phyloP scores from a whole-genome alignment of 1,140 invertebrate species.

The Macrocentrus cingulum region DNA sequence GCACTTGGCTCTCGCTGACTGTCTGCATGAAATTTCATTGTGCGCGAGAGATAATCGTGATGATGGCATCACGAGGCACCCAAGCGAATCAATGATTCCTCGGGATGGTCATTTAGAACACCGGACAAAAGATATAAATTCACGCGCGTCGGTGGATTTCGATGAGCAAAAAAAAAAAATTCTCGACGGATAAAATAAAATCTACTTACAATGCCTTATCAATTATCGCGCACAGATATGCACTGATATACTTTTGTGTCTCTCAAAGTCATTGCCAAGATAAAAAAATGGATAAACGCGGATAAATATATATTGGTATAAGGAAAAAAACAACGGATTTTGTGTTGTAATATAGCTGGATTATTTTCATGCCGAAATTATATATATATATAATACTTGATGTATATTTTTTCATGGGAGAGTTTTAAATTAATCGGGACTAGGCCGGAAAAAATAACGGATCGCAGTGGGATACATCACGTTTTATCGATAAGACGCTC shows the following conservation, averaged over 20 bases:
- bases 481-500: not conserved
- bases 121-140: constrained; percentile 20
- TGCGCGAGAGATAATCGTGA: constrained; percentile 1
- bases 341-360: too few relatives aligned
- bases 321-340: not conserved
- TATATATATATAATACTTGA: not conserved
- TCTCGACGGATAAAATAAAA: too few relatives aligned
- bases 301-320: not conserved
- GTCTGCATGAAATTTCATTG: constrained; percentile 14
- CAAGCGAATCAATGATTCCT: constrained; percentile 18
- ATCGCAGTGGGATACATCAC: not conserved
- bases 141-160: not conserved
- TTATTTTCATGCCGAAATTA: too few relatives aligned
- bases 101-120: not conserved
- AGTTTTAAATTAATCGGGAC: constrained; percentile 4
- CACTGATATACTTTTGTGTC: not conserved
- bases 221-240: not conserved
- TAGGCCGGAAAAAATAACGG: constrained; percentile 1
- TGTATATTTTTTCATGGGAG: not conserved
- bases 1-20: not conserved
- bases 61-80: constrained; percentile 10
- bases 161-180: constrained; percentile 3
- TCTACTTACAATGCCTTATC: constrained; percentile 1
- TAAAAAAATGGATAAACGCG: not conserved
- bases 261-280: not conserved